A percentile compares a stretch with the other conserved stretches of the same genome.
phyloP scores from a whole-genome alignment of 2,797 vertebrate species.

The Setipinna tenuifilis region DNA sequence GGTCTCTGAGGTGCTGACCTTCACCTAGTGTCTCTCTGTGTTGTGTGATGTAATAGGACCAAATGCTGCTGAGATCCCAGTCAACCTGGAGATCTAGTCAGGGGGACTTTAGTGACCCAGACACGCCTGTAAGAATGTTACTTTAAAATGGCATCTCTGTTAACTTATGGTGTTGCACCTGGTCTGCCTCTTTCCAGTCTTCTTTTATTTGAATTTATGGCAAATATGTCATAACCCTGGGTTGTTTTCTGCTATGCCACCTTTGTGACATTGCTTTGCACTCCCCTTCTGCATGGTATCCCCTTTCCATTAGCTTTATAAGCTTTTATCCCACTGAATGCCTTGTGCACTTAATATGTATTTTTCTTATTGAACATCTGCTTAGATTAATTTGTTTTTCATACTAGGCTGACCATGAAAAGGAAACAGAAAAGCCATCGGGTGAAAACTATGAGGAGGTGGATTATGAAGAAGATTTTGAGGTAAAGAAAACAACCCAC shows the following conservation, averaged over 20 bases:
- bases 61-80: constrained; percentile 32
- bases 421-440: constrained; percentile 38
- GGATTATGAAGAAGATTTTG: constrained; percentile 92
- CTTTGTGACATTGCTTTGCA: neutral
- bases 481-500: constrained; percentile 72
- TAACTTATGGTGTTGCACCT: neutral
- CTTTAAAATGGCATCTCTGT: constrained; percentile 11
- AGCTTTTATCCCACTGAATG: neutral
- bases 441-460: constrained; percentile 60
- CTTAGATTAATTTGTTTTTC: constrained; percentile 33
- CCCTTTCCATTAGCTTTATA: neutral
- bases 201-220: neutral
- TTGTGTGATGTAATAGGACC: constrained; percentile 57
- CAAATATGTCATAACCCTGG: neutral
- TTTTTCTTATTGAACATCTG: neutral
- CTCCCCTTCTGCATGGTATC: neutral
- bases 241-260: neutral
- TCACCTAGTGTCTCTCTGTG: constrained; percentile 1
- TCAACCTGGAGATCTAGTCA: constrained; percentile 29
- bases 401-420: constrained; percentile 68
- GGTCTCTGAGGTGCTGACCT: neutral
- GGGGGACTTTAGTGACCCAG: constrained; percentile 49
- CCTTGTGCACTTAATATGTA: neutral
- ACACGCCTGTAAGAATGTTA: constrained; percentile 57
- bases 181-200: neutral